Base-by-base conservation (phyloP, 2,888 invertebrate genomes). In the Eupithecia tripunctaria region DNA sequence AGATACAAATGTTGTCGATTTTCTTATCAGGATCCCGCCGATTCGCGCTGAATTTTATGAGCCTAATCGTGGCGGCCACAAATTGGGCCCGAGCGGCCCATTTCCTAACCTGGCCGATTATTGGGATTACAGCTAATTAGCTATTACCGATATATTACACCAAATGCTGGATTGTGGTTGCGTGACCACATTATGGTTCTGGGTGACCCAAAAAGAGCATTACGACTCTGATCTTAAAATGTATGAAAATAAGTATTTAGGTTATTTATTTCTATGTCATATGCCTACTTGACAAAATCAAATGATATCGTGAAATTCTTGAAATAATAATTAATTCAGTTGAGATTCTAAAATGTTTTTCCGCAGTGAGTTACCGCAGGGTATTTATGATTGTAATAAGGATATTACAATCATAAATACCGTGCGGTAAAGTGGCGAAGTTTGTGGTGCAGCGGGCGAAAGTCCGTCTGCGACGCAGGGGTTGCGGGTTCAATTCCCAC, bases 81-180 rank as follows among this genome's bases (percentile, higher is more conserved):
- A 92, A 94, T 93, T 88, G 93, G 91, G 79, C 94, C 93, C 94
- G 80, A 68, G 92, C 87, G 94, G 90, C 86, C 90, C 86, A 93
- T 94, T 90, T 87, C 85, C 92, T 93, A 92, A 93, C 92, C 93
- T 92, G 91, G 84, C 89, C 94, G 91, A 93, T 94, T 94, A 94
- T 89, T 56, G 84, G 93, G 94, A 93, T 93, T 93, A 90, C 89
- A 81, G 85, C 90, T 94, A 94, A 94, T 94, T 93, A 94, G 89
- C 93, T 92, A 92, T 93, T 92, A 90, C 90, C 90, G 85, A 92
- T 93, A 93, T 87, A 89, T 86, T 84, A 85, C 86, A 83, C 82
- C 85, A 73, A 75, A 77, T 43, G 68, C 75, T 71, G 72, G 71
- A 75, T 76, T 71, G 78, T 71, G 76, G 77, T 73, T 74, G 43